Evolutionary conservation across 2,797 vertebrate species (phyloP).

Genomic region (Scolopax bukidnonensis): DNA sequence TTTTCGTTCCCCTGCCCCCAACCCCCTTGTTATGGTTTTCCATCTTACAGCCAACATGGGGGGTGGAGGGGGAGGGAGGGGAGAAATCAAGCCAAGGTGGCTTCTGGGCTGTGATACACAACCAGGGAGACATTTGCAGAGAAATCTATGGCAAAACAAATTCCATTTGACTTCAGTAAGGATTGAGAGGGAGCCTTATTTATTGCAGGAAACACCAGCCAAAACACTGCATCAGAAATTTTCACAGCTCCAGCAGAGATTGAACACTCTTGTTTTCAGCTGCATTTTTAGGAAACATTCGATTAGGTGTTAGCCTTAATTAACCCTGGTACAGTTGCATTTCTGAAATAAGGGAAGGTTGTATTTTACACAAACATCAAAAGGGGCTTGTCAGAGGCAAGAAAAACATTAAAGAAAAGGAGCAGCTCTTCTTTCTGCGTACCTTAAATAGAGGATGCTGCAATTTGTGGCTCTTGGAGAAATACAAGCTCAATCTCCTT

Average conservation of each 20-base stretch:
- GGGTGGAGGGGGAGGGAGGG: no score
- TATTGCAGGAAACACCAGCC: background rate
- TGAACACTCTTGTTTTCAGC: background rate
- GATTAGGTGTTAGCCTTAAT: background rate
- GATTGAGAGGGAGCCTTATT: background rate
- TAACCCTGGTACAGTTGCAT: background rate
- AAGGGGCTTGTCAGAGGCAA: background rate
- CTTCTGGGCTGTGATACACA: background rate
- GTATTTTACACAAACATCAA: background rate
- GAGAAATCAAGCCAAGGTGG: background rate
- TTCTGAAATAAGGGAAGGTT: background rate
- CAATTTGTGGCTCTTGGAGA: background rate
- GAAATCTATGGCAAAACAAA: background rate
- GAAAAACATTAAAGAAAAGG: background rate
- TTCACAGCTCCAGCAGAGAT: background rate
- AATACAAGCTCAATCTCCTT: background rate
- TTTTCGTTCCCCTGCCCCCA: fast-evolving
- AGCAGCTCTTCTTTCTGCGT: background rate
- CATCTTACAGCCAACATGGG: background rate
- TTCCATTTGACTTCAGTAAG: background rate
- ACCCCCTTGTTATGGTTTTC: background rate
- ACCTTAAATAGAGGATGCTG: background rate
- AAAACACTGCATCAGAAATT: background rate
- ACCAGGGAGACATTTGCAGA: background rate
- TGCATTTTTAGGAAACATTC: background rate